phyloP scores from a whole-genome alignment of 2,888 invertebrate species.

The Archips xylosteana region DNA sequence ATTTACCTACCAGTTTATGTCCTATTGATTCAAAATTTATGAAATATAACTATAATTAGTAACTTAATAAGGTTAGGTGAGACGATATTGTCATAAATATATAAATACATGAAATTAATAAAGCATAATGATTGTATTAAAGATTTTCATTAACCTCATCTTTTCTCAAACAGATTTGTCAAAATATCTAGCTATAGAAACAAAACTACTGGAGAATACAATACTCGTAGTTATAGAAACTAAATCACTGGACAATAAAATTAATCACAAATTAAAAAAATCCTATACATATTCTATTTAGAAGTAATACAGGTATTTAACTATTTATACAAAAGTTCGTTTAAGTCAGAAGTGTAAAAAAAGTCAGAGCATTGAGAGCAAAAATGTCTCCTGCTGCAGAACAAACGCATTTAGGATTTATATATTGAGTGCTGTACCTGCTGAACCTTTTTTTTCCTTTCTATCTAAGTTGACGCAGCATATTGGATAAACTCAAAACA shows the following conservation, averaged over 20 bases:
- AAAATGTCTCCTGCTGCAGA: too few relatives aligned
- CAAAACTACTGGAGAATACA: too few relatives aligned
- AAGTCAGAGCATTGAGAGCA: too few relatives aligned
- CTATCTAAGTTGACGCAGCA: background rate
- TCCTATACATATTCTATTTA: too few relatives aligned
- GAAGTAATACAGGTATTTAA: too few relatives aligned
- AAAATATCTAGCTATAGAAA: background rate
- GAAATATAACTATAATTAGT: slow-evolving; percentile 84
- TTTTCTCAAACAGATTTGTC: background rate
- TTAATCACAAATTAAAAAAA: too few relatives aligned
- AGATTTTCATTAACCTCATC: slow-evolving; percentile 69
- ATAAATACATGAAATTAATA: slow-evolving; percentile 87
- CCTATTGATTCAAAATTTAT: slow-evolving; percentile 85
- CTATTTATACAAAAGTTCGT: too few relatives aligned
- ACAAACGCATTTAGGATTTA: too few relatives aligned
- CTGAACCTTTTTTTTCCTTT: background rate
- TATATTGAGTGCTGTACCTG: too few relatives aligned
- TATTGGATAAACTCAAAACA: slow-evolving; percentile 6
- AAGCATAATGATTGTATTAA: slow-evolving; percentile 85
- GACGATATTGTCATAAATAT: slow-evolving; percentile 87
- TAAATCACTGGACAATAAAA: too few relatives aligned
- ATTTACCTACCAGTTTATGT: slow-evolving; percentile 78
- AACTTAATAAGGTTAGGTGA: slow-evolving; percentile 86
- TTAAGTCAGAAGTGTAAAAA: too few relatives aligned
- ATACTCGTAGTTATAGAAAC: too few relatives aligned